phyloP scores from a whole-genome alignment of 2,797 vertebrate species.

The Buceros bicornis region DNA sequence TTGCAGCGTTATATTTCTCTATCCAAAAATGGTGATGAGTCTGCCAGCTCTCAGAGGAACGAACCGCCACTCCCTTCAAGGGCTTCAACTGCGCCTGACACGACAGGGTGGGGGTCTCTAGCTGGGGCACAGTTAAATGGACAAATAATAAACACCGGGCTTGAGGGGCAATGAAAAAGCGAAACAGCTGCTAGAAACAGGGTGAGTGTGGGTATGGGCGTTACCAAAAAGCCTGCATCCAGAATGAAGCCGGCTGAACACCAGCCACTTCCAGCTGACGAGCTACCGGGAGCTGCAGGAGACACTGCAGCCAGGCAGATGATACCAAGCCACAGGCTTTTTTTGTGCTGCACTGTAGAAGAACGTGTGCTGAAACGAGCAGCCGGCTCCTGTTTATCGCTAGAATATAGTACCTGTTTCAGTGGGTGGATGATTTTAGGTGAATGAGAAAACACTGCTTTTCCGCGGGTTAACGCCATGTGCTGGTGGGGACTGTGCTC shows the following conservation, averaged over 20 bases:
- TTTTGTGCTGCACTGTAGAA: background rate
- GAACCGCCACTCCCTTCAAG: background rate
- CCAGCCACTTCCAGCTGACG: background rate
- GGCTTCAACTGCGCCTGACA: background rate
- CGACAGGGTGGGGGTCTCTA: background rate
- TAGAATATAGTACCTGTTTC: constrained; percentile 2
- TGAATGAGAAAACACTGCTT: constrained; percentile 51
- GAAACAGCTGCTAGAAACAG: background rate
- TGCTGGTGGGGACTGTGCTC: constrained; percentile 27
- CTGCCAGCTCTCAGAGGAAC: constrained; percentile 30
- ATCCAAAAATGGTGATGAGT: constrained; percentile 52
- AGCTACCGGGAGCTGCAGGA: background rate
- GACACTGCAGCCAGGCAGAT: background rate
- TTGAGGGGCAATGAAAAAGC: background rate
- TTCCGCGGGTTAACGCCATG: constrained; percentile 1
- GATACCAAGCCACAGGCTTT: background rate
- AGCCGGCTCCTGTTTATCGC: constrained; percentile 41
- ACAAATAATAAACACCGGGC: background rate
- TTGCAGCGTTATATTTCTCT: constrained; percentile 43
- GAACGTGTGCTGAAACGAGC: constrained; percentile 8
- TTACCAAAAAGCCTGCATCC: background rate
- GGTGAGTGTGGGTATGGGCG: background rate
- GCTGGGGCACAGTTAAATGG: background rate
- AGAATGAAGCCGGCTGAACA: background rate
- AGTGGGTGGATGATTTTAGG: constrained; percentile 59